Base-by-base conservation (phyloP, 2,113 vertebrate species). In the Lucifuga dentata region DNA sequence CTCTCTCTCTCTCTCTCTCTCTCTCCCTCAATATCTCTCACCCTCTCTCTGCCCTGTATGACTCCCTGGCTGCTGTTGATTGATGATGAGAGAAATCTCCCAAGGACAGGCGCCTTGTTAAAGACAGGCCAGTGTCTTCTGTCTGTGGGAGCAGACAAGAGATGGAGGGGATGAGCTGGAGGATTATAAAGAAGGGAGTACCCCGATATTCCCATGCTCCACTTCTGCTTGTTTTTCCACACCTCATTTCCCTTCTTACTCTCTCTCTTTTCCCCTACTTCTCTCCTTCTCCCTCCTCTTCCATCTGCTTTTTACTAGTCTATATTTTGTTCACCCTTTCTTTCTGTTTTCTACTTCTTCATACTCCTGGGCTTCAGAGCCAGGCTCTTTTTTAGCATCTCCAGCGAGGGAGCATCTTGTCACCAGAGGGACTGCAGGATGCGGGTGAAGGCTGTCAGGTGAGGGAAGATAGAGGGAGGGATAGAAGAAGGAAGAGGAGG, bases 31-130 rank as follows among this genome's bases (percentile, higher is more conserved):
- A 41, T 81, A 61, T 80, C 73, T 67, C 73, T 78, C 38, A 0
- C 38, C 43, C 59, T 20, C 68, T 60, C 72, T 60, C 78, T 78
- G 65, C 41, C 80, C 69, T 33, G 38, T 15, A 72, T 66, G 68
- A 69, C 76, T 78, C 56, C 62, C 51, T 11, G 52, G 52, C 63
- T 57, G 35, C 77, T 16, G 59, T 36, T 89, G 86, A 90, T 88
- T 83, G 86, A 90, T 90, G 88, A 88, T 44, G 80, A 87, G 78
- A 68, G 69, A 71, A 72, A 77, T 71, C 78, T 83, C 68, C 76
- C 88, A 88, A 88, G 88, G 88, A 90, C 88, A 78, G 84, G n/a
- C 46, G 61, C 60, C 86, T 78, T 86, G 85, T 84, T 83, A 88
- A 79, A 88, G 84, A 80, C 78, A 46, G 70, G 64, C 73, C 73